Percentiles rank a stretch among this genome's conserved stretches.
These are phyloP conservation scores for Bugula neritina DNA, from an alignment of 2,888 invertebrate species.

Conservation along the genomic window DNA sequence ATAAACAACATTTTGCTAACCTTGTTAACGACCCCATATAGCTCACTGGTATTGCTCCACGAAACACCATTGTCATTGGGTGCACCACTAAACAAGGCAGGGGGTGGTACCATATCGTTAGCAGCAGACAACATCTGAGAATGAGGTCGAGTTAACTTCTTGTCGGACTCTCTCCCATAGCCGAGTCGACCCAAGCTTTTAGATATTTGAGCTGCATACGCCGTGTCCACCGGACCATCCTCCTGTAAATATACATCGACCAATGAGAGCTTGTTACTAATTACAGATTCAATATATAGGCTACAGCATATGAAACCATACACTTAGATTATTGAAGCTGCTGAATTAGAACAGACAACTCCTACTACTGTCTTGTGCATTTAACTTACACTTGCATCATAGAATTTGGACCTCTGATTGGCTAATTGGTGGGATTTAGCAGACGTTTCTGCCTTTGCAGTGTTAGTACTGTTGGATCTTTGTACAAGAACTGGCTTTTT, in stretches of 20 bases:
- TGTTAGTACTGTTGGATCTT: not conserved
- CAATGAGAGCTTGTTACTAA: no score
- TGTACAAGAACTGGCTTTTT: not conserved
- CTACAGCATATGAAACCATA: no score
- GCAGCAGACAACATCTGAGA: not conserved
- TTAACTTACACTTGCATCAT: not conserved
- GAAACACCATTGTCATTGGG: not conserved
- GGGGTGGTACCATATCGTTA: constrained; percentile 13
- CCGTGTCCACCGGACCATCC: not conserved
- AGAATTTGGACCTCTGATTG: not conserved
- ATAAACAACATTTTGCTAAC: no score
- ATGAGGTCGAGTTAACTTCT: not conserved
- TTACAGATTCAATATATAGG: no score
- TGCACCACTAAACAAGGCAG: constrained; percentile 10
- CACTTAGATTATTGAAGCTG: no score
- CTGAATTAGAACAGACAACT: no score
- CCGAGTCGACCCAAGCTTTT: constrained; percentile 16
- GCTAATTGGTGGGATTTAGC: not conserved
- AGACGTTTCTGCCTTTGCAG: not conserved
- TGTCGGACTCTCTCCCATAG: constrained; percentile 15
- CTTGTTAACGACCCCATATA: constrained; percentile 8
- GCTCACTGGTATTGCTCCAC: not conserved
- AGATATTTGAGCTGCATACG: constrained; percentile 20
- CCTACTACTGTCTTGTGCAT: no score
- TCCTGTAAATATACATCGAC: no score